Evolutionary conservation across 2,113 vertebrate species (phyloP), one percentile per base, ranked within the genome.

Genomic region (Corydoras maculifer): DNA sequence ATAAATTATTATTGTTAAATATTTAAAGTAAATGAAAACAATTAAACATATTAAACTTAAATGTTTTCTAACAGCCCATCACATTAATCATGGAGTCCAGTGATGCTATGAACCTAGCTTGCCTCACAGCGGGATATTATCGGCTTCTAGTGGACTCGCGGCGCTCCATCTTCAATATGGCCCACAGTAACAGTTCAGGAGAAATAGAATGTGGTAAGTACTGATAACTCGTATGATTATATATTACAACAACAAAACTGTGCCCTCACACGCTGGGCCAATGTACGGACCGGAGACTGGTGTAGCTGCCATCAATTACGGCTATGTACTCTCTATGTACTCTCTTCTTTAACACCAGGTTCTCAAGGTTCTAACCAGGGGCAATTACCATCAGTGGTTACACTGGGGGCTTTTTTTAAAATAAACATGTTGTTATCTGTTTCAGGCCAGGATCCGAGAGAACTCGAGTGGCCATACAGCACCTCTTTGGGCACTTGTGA

Each of bases 71-170:
- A 60, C 85, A 98, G 96, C 95, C 96, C 68, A 94, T 98, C 86
- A 97, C 90, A 0, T 89, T 98, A 66, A 90, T 98, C 82, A 97
- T 98, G 94, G 96, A 98, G 75, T 94, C 94, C 2, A 95, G 94
- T 10, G 95, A 98, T 77, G 96, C 96, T 65, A 98, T 98, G 96
- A 98, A 98, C 85, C 88, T 98, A 81, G 96, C 95, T 79, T 98
- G 96, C 82, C 81, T 98, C 65, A 97, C 96, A 57, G 96, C 96
- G 74, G 96, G 96, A 13, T 98, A 98, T 84, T 98, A 98, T 58
- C 90, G 95, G 81, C 87, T 98, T 71, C 91, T 98, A 62, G 96
- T 98, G 83, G 96, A 98, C 79, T 92, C 94, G 8, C 90, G 94
- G 62, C 93, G 96, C 70, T 97, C 96, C 0, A 98, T 98, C 86